Evolutionary conservation across 2,797 vertebrate species (phyloP), one percentile per base, ranked within the genome.

Genomic region (Platyrinchus mystaceus): DNA sequence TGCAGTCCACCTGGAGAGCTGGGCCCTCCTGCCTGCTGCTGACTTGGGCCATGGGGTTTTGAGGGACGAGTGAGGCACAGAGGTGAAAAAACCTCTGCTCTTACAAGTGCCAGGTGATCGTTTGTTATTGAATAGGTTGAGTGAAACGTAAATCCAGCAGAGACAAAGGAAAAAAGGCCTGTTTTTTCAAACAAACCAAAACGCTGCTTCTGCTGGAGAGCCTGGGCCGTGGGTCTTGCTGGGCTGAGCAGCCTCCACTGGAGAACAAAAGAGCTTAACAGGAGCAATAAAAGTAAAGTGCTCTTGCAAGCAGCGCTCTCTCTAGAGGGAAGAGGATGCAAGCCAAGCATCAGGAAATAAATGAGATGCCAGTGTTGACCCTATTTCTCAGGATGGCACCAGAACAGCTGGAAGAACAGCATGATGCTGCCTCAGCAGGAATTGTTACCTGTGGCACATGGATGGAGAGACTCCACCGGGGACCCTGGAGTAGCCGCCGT

Each of bases 401-500:
- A 39, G 81, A 96, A 90, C 97, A 97, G 95, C 95, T 97, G 96
- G 95, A 95, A 60, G 87, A 96, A 44, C 87, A 90, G 93, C 84
- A 14, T 6, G 80, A 2, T 84, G 93, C 95, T 91, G 93, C 88
- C 76, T 96, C 96, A 97, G 96, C 95, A 96, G 76, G 77, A 94
- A 47, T 36, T 60, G 88, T 70, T 97, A 95, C 95, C 93, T 96
- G 88, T 46, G 84, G 67, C 82, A 53, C 55, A 10, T 15, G 37
- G 12, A 9, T 63, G 86, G 86, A 87, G 76, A 43, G 53, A 36
- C 73, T 75, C 52, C 88, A 1, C 73, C 34, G 87, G 87, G 94
- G 83, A 83, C 66, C 28, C 44, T 28, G 8, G 71, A 89, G 85
- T 50, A 84, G 86, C 90, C 8, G 0, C 46, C 2, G n/a, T 94